Evolutionary conservation across 2,113 vertebrate genomes (phyloP).

Genomic region (Chaenogobius annularis): DNA sequence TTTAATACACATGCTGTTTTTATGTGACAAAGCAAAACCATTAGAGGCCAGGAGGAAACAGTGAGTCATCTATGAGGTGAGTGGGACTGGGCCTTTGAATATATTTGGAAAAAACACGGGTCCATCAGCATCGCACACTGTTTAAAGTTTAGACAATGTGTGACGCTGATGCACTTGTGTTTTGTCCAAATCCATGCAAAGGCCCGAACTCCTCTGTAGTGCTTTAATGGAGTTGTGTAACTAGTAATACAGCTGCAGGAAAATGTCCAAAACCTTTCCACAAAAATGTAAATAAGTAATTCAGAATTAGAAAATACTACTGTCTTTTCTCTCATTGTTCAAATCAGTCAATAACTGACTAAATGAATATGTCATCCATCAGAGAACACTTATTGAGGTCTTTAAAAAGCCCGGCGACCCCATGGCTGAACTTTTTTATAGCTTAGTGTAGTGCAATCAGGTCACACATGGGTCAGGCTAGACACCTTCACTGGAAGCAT

Average conservation of each 20-base stretch:
- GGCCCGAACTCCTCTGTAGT: not conserved
- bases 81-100: not conserved
- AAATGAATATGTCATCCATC: not conserved
- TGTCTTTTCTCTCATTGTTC: not conserved
- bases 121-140: not conserved
- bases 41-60: constrained; percentile 1
- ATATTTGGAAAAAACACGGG: not conserved
- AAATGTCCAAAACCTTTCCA: not conserved
- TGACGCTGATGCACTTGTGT: no score
- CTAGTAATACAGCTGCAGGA: not conserved
- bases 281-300: not conserved
- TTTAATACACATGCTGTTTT: constrained; percentile 7
- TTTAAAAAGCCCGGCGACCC: constrained; percentile 11
- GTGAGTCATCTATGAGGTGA: not conserved
- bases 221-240: not conserved
- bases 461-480: constrained; percentile 30
- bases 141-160: not conserved
- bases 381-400: not conserved
- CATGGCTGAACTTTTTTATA: constrained; percentile 28
- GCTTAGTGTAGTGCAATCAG: constrained; percentile 28
- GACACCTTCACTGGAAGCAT: not conserved
- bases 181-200: no score
- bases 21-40: constrained; percentile 4
- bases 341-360: not conserved
- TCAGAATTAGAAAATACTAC: not conserved